Conservation (phyloP, 1,140 invertebrate genomes). For the Leptonema lineaticorne region DNA sequence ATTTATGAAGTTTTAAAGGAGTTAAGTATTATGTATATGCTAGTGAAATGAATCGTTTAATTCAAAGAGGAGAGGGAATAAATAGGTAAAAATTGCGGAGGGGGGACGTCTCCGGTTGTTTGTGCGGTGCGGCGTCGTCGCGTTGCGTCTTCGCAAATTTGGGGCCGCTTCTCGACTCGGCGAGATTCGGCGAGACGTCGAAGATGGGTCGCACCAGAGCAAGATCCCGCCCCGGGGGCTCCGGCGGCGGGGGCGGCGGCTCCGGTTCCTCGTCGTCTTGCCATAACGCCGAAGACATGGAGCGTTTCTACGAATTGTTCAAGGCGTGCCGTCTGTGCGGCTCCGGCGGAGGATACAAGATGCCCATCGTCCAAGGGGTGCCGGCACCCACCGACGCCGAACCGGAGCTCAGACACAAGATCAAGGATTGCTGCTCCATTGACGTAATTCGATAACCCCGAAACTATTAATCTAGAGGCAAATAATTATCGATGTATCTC, state of each 20-base stretch:
- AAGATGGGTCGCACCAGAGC: background rate
- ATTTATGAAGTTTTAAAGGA: no score
- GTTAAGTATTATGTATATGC: no score
- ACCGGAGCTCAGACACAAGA: slow-evolving; percentile 51
- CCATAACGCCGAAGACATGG: slow-evolving; percentile 44
- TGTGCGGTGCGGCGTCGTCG: background rate
- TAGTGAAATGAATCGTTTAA: no score
- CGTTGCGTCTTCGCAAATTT: no score
- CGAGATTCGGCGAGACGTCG: background rate
- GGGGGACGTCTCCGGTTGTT: background rate
- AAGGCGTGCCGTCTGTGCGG: slow-evolving; percentile 54
- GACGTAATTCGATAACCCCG: no score
- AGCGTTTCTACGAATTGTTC: slow-evolving; percentile 49
- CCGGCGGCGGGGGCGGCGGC: background rate
- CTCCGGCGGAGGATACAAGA: slow-evolving; percentile 54
- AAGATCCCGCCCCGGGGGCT: background rate
- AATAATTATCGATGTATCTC: slow-evolving; percentile 8
- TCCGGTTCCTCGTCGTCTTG: background rate
- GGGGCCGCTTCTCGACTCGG: background rate
- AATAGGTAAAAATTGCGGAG: background rate
- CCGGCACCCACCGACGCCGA: slow-evolving; percentile 43
- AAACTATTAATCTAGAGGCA: background rate
- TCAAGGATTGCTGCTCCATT: slow-evolving; percentile 53
- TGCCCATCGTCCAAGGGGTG: slow-evolving; percentile 53
- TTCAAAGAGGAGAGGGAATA: no score